phyloP scores from a whole-genome alignment of 2,888 invertebrate genomes.

The Drosophila mayaguana region DNA sequence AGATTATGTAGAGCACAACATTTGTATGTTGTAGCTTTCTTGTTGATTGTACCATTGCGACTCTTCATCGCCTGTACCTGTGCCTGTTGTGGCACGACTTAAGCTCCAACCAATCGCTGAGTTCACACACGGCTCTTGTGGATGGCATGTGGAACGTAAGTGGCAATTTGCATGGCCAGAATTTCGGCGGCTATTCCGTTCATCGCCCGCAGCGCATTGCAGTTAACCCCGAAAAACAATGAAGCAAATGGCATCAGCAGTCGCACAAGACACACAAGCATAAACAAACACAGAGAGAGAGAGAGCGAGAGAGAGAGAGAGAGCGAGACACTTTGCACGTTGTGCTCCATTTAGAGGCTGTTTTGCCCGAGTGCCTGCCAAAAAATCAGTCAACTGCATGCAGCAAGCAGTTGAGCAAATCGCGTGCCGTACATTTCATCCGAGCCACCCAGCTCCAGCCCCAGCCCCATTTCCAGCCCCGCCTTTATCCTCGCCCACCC shows the following conservation, averaged over 20 bases:
- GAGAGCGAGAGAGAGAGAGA: not conserved
- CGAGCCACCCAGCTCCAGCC: not conserved
- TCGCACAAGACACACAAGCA: constrained; percentile 22
- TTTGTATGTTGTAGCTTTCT: no score
- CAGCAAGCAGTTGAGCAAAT: constrained; percentile 64
- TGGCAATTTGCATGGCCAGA: constrained; percentile 19
- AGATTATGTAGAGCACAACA: no score
- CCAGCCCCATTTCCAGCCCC: not conserved
- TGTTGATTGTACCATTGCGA: no score
- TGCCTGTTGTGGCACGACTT: not conserved
- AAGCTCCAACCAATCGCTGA: not conserved
- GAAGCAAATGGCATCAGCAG: constrained; percentile 66
- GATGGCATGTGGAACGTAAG: constrained; percentile 30
- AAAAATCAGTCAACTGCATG: constrained; percentile 66
- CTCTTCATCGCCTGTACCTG: no score
- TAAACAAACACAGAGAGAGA: not conserved
- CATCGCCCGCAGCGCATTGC: constrained; percentile 74
- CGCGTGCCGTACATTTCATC: constrained; percentile 53
- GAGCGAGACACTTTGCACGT: constrained; percentile 37
- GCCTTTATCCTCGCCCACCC: not conserved
- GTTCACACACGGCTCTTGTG: not conserved
- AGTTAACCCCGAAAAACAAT: constrained; percentile 79
- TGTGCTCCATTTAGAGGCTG: constrained; percentile 71
- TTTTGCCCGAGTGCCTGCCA: constrained; percentile 51
- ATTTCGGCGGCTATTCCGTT: constrained; percentile 29